These are phyloP conservation scores for Calyptomena viridis DNA, from an alignment of 2,113 vertebrate species.

Conservation along the genomic window DNA sequence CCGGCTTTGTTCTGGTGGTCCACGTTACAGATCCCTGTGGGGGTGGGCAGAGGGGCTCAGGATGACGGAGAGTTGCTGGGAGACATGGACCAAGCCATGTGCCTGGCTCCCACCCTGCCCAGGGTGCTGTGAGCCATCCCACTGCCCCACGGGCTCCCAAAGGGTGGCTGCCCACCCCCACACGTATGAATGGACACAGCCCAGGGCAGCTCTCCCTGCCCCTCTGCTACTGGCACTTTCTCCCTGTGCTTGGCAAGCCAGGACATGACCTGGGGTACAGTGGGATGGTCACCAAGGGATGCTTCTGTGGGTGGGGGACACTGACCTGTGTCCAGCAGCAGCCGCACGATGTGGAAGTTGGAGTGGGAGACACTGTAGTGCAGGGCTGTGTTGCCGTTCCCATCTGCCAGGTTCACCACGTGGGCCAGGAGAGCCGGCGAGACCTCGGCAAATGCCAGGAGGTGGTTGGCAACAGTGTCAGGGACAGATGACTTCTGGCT, in stretches of 20 bases:
- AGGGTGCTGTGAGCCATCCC: background rate
- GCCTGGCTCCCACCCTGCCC: background rate
- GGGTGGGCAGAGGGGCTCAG: background rate
- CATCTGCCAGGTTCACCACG: slow-evolving; percentile 89
- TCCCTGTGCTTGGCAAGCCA: background rate
- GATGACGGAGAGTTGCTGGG: background rate
- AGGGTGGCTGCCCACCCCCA: background rate
- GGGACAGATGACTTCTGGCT: slow-evolving; percentile 85
- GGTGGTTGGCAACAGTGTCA: slow-evolving; percentile 77
- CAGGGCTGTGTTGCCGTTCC: slow-evolving; percentile 93
- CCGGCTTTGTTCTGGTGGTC: slow-evolving; percentile 94
- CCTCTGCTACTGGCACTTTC: background rate
- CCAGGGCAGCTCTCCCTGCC: background rate
- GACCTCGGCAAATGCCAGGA: slow-evolving; percentile 82
- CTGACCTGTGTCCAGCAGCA: slow-evolving; percentile 90
- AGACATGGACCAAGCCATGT: accelerated
- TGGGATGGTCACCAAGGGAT: background rate
- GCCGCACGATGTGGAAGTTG: slow-evolving; percentile 86
- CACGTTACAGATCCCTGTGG: slow-evolving; percentile 82
- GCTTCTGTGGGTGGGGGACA: background rate
- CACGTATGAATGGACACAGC: accelerated
- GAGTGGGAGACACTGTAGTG: slow-evolving; percentile 98
- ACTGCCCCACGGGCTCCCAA: accelerated
- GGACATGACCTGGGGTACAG: background rate
- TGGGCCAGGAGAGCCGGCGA: slow-evolving; percentile 80